A percentile compares a stretch with the other conserved stretches of the same genome.
Conservation (phyloP, 2,113 vertebrate genomes). For the Macroglossus sobrinus region DNA sequence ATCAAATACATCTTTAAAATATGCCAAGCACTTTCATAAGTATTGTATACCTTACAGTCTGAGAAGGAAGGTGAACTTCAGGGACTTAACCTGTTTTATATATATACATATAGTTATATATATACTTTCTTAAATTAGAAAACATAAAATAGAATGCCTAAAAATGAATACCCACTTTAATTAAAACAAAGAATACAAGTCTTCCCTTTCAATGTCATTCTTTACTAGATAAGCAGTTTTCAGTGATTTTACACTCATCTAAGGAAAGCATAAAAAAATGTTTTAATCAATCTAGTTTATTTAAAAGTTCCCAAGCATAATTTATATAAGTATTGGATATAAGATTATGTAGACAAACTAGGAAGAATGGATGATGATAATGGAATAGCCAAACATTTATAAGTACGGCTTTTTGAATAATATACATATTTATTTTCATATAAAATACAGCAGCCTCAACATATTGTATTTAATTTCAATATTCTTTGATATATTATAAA, state of each 20-base stretch:
- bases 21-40: neutral
- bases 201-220: conserved; percentile 42
- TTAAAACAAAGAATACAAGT: neutral
- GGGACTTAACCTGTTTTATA: neutral
- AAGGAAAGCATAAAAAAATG: neutral
- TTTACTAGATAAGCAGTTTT: neutral
- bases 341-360: neutral
- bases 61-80: neutral
- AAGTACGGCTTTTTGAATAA: neutral
- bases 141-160: neutral
- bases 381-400: neutral
- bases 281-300: neutral
- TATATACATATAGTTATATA: too few species aligned
- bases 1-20: conserved; percentile 59
- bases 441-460: neutral
- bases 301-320: neutral
- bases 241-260: neutral
- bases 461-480: neutral
- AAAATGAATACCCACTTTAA: neutral
- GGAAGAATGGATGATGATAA: neutral
- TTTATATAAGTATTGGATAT: neutral
- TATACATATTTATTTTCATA: neutral
- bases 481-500: neutral
- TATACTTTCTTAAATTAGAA: neutral
- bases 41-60: neutral